Evolutionary conservation across 2,797 vertebrate genomes (phyloP), one percentile per base, ranked within the genome.

Genomic region (Rhynchotus rufescens): DNA sequence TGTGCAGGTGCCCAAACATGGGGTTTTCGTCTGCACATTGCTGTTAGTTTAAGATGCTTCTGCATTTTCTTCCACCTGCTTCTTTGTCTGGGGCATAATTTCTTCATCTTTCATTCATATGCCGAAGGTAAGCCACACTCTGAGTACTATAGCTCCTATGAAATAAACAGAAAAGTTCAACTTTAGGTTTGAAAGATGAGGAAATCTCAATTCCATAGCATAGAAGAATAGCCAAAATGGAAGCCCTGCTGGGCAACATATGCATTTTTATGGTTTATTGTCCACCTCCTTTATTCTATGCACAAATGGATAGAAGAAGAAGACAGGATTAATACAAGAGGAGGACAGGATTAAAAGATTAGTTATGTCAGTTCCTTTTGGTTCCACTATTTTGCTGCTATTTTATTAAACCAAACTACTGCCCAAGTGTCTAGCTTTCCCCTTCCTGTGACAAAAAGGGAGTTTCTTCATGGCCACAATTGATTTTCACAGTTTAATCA

Each of bases 281-380:
- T 97, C 2, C 0, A 51, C 47, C 49, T 83, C 49, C 51, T 95
- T 96, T 96, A 88, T 94, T 95, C 91, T 67, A 19, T 81, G 73
- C 59, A 91, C 89, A 93, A 96, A 85, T 20, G 69, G 67, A 77
- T 51, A 88, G 87, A 88, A 85, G 88, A 95, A 66, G 90, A 96
- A 2, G 93, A 92, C 93, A 85, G 96, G 95, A 97, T 97, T 97
- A 96, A 95, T 49, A 23, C 47, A 88, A 85, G 88, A 95, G 62
- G 90, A 96, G 2, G 93, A 92, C 93, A 85, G 96, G 95, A 97
- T 97, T 97, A 96, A 95, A 94, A 97, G 95, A 94, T 97, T 95
- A 96, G 93, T 96, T 92, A 92, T 96, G 94, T 96, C 96, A 92
- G 87, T 91, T 96, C 77, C 59, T 90, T 84, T 94, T 81, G 75